Conservation (phyloP, 2,797 vertebrate species). For the Numenius phaeopus region DNA sequence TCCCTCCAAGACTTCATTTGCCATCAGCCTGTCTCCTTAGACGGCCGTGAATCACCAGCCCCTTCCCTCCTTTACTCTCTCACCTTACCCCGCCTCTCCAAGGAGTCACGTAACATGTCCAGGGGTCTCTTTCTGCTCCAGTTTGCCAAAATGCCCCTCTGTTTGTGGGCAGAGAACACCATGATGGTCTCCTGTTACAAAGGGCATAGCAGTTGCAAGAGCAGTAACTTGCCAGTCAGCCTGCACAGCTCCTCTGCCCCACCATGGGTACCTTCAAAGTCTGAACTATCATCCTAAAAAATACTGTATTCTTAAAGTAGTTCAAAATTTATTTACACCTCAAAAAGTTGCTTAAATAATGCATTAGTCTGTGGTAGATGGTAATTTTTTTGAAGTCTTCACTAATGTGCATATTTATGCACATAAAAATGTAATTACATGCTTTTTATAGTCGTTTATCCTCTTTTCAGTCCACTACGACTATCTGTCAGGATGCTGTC, state of each 20-base stretch:
- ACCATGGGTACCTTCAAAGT: neutral
- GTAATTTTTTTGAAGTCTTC: slow-evolving; percentile 13
- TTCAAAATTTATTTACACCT: neutral
- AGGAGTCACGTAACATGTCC: neutral
- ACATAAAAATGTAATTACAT: neutral
- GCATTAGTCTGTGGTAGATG: neutral
- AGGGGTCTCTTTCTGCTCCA: neutral
- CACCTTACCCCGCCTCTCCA: neutral
- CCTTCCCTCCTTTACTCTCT: neutral
- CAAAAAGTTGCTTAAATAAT: slow-evolving; percentile 33
- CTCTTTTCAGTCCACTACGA: neutral
- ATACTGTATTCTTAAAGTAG: neutral
- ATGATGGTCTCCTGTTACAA: neutral
- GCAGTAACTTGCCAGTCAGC: neutral
- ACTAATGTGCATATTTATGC: neutral
- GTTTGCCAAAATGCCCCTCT: neutral
- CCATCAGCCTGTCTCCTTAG: neutral
- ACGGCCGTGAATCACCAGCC: neutral
- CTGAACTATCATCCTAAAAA: neutral
- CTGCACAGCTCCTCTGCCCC: neutral
- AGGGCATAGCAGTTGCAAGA: neutral
- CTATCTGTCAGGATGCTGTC: slow-evolving; percentile 6
- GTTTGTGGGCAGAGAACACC: neutral
- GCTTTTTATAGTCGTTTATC: neutral
- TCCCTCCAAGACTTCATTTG: neutral